Percentiles rank a stretch among this genome's conserved stretches.
Evolutionary conservation across 2,797 vertebrate genomes (phyloP).

Genomic region (Coregonus suidteri): DNA sequence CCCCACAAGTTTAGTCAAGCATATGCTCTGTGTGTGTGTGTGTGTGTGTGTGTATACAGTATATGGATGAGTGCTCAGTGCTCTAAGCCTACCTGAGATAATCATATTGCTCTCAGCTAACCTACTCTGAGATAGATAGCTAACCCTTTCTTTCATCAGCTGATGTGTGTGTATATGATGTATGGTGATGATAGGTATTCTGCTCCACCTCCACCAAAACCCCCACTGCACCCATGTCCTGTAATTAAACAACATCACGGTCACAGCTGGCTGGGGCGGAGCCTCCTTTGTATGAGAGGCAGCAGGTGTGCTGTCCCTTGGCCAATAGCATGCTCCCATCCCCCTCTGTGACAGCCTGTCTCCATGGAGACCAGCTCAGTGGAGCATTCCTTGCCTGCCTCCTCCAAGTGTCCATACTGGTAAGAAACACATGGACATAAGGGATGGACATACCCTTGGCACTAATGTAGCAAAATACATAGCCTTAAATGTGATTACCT

Average conservation of each 20-base stretch:
- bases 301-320: conserved; percentile 24
- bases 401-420: conserved; percentile 24
- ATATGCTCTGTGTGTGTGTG: too few species aligned
- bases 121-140: too few species aligned
- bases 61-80: too few species aligned
- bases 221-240: not conserved
- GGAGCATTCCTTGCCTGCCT: too few species aligned
- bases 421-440: not conserved
- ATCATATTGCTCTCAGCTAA: too few species aligned
- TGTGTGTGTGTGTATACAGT: too few species aligned
- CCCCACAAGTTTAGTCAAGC: too few species aligned
- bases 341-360: conserved; percentile 67
- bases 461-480: not conserved
- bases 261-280: conserved; percentile 3
- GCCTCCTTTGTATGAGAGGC: not conserved
- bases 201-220: not conserved
- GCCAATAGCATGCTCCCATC: conserved; percentile 62
- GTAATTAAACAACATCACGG: not conserved
- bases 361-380: conserved; percentile 40
- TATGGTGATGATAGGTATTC: not conserved
- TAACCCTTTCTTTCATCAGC: not conserved
- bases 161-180: not conserved
- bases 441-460: not conserved
- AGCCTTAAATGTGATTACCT: not conserved
- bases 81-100: too few species aligned